A percentile compares a stretch with the other conserved stretches of the same genome.
These are phyloP conservation scores for Drosophila paracracens DNA, from an alignment of 2,888 invertebrate species.

Conservation along the genomic window DNA sequence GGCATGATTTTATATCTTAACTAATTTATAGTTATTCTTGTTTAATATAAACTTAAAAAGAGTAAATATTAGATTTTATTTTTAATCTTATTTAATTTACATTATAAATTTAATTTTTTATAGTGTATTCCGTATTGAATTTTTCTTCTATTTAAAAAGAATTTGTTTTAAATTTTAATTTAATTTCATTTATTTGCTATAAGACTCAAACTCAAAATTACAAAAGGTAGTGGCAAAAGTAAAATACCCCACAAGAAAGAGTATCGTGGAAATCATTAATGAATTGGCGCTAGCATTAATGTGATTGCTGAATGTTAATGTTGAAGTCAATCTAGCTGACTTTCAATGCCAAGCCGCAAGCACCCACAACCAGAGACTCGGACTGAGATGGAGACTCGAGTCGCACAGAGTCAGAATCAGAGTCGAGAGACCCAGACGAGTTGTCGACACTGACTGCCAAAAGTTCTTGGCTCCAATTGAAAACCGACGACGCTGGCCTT, in stretches of 20 bases:
- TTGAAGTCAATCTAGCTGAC: constrained; percentile 26
- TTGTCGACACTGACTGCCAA: constrained; percentile 45
- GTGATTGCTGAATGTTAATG: constrained; percentile 17
- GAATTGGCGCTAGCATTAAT: constrained; percentile 14
- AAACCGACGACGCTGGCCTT: constrained; percentile 59
- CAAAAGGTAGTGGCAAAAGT: neutral
- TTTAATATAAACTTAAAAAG: neutral
- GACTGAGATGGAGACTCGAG: constrained; percentile 5
- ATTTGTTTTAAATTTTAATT: neutral
- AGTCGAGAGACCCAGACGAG: constrained; percentile 44
- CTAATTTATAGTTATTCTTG: neutral
- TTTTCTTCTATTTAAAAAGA: too few species aligned
- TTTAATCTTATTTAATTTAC: neutral
- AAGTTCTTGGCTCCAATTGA: constrained; percentile 60
- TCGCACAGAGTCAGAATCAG: constrained; percentile 10
- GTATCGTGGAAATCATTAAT: constrained; percentile 37
- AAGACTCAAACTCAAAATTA: neutral
- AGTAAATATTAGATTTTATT: neutral
- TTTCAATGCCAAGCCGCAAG: constrained; percentile 44
- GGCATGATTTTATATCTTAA: neutral
- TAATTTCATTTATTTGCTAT: neutral
- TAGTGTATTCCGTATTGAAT: neutral
- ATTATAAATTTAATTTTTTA: rapidly evolving
- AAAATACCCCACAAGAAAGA: neutral
- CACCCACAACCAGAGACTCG: constrained; percentile 46